Evolutionary conservation across 2,888 invertebrate genomes (phyloP).

Genomic region (Dasysyrphus albostriatus): DNA sequence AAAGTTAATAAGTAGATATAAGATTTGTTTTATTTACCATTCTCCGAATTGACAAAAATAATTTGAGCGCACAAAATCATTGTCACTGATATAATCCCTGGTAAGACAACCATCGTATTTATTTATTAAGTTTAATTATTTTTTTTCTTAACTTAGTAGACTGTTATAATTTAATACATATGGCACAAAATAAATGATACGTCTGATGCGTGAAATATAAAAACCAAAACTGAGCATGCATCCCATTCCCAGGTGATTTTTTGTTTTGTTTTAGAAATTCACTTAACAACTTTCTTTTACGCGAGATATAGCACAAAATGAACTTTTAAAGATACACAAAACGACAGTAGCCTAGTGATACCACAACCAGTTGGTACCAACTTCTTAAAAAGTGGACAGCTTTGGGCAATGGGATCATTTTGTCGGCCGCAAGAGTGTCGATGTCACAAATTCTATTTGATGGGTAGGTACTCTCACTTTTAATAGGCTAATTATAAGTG

Average conservation of each 20-base stretch:
- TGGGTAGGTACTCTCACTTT: conserved; percentile 64
- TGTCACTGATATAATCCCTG: not conserved
- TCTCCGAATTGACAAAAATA: not conserved
- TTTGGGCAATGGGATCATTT: conserved; percentile 37
- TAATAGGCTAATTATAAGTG: conserved; percentile 24
- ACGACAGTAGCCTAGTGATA: conserved; percentile 57
- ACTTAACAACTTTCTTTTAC: conserved; percentile 63
- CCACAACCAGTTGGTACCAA: conserved; percentile 39
- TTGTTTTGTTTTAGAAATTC: conserved; percentile 49
- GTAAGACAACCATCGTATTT: not conserved
- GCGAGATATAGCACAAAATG: conserved; percentile 35
- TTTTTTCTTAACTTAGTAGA: not conserved
- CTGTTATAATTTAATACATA: not conserved
- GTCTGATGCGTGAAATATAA: conserved; percentile 44
- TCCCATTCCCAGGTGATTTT: not conserved
- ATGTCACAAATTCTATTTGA: conserved; percentile 46
- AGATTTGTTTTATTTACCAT: conserved; percentile 4
- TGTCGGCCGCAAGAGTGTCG: conserved; percentile 16
- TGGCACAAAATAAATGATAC: conserved; percentile 33
- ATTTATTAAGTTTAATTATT: not conserved
- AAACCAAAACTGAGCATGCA: conserved; percentile 42
- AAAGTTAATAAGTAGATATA: not conserved
- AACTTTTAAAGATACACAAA: conserved; percentile 41
- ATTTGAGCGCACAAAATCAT: not conserved
- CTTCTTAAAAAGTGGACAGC: conserved; percentile 24